Base-by-base conservation (phyloP, 2,888 invertebrate species). In the Oscheius sp. region DNA sequence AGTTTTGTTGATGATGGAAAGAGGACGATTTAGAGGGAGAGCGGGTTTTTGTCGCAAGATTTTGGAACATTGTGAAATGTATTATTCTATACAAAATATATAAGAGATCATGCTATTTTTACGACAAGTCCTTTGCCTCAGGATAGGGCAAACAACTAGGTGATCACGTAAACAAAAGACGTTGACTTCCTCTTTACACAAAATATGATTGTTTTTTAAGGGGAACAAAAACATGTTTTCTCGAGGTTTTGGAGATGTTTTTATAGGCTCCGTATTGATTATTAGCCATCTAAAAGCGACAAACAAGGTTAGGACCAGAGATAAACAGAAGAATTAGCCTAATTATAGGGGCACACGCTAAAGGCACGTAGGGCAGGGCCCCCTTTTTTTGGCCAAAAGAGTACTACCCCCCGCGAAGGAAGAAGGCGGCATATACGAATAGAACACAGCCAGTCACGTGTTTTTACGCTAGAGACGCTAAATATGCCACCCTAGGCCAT, bases 271-370 rank as follows among this genome's bases (percentile, higher is more conserved):
- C 13, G n/a, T 27, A 58, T 58, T 29, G 58, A 58, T 27, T 27
- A 58, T 58, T 12, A 58, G 25, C 21, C 58, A 58, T 58, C 58
- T 27, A 27, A 27, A 49, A 29, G n/a, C 58, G 58, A 58, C 58
- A 49, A 35, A 35, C 35, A 35, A 35, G 35, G 35, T 35, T 35
- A 35, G 35, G 35, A 9, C 5, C 35, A 3, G 35, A 35, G 35
- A 35, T 18, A 58, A 58, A 58, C 58, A 58, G 25, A 27, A n/a
- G 58, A 58, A 58, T 58, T 58, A 58, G 58, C 27, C 29, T 27
- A 58, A 58, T 58, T 58, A 58, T 29, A 29, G 29, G 13, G n/a
- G 49, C 35, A 35, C 35, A 35, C 35, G 35, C 35, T 35, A 35
- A 35, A 35, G 9, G 35, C 35, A 35, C 35, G 35, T 35, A 35